Evolutionary conservation across 2,797 vertebrate genomes (phyloP).

Genomic region (Arnoldichthys spilopterus): DNA sequence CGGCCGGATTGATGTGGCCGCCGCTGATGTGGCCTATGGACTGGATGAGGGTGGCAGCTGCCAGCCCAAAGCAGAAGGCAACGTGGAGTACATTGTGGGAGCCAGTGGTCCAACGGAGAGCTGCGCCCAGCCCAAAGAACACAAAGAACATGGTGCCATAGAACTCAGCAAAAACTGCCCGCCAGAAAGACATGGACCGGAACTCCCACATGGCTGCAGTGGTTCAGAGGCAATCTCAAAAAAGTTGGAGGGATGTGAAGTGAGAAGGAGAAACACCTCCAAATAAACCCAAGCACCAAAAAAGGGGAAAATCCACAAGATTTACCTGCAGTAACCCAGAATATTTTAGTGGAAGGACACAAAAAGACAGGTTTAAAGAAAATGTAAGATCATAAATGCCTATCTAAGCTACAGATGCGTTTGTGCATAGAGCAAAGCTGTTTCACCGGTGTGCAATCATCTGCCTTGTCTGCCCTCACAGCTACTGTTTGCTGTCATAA

Average conservation of each 20-base stretch:
- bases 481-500: conserved; percentile 71
- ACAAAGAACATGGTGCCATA: conserved; percentile 88
- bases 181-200: conserved; percentile 93
- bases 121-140: conserved; percentile 91
- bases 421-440: conserved; percentile 52
- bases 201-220: conserved; percentile 91
- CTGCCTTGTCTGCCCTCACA: conserved; percentile 51
- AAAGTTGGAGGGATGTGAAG: conserved; percentile 64
- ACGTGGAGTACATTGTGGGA: conserved; percentile 87
- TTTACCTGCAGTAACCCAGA: conserved; percentile 33
- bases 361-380: conserved; percentile 51
- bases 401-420: conserved; percentile 65
- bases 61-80: conserved; percentile 91
- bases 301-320: neutral
- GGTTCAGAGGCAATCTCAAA: conserved; percentile 55
- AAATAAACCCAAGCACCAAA: conserved; percentile 28
- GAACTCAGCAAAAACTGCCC: conserved; percentile 90
- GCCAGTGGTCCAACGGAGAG: conserved; percentile 88
- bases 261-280: conserved; percentile 47
- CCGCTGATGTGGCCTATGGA: conserved; percentile 92
- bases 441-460: conserved; percentile 55
- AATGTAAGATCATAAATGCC: conserved; percentile 53
- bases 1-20: conserved; percentile 93
- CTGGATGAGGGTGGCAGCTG: conserved; percentile 91
- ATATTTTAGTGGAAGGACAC: conserved; percentile 24